Base-by-base conservation (phyloP, 2,113 vertebrate species). In the Bostrychus sinensis region DNA sequence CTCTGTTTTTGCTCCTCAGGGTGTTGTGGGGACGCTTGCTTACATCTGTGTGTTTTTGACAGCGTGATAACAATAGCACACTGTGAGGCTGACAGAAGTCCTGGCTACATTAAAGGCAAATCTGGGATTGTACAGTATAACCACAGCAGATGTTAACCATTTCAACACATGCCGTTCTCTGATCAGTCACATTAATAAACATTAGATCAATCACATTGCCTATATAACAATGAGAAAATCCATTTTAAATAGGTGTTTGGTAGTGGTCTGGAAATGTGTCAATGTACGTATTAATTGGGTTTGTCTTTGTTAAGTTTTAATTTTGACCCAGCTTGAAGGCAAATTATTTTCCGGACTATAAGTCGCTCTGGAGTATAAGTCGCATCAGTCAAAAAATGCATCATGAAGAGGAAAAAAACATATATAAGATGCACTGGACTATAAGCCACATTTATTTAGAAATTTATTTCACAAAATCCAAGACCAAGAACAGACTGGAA, bases 51-150 rank as follows among this genome's bases (percentile, higher is more conserved):
- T 76, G 83, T 87, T 85, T 83, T 85, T 67, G 84, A 88, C 91
- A 91, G 89, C 83, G 87, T 82, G 86, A 88, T 91, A 88, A 90
- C 88, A 90, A 85, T 88, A 90, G 73, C 71, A 89, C 75, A 75
- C 87, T 88, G 89, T 90, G 91, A 65, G 75, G 77, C 78, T 89
- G 87, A 89, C 90, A 94, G 93, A 92, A 94, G 93, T 95, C 92
- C 93, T 86, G 74, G 69, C 66, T 50, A 10, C 71, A 93, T 94
- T 91, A 92, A 92, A 94, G 83, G 83, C 83, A 89, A 89, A 88
- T 48, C 87, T 83, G 83, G 82, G 71, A 80, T 87, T 74, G 81
- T 88, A n/a, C n/a, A n/a, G n/a, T n/a, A 80, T 81, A 87, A 87
- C 85, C 89, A 77, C 62, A 78, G 86, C 92, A 94, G 91, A 92